Evolutionary conservation across 2,797 vertebrate genomes (phyloP), one percentile per base, ranked within the genome.

Genomic region (Chaenodraco wilsoni): DNA sequence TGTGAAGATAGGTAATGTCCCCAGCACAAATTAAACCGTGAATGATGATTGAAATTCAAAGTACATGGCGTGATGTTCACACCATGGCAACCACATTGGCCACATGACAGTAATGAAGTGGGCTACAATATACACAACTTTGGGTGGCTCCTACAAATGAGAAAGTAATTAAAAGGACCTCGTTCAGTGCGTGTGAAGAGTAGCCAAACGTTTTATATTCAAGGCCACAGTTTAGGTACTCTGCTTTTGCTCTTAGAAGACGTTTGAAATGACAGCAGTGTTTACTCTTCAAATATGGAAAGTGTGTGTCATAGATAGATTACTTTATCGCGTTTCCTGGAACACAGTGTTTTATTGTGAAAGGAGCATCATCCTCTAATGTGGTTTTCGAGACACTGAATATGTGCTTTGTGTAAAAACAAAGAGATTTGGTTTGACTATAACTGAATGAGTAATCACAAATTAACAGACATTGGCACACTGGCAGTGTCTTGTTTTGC

Each of bases 21-120:
- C 74, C 59, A 4, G 79, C 74, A 55, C 75, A 78, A 85, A 73
- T 74, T 71, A 76, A 69, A 72, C 77, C 57, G 65, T 67, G 82
- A 78, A 75, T 61, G 76, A 86, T 90, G 87, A 92, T 94, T 94
- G 85, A 90, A 89, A 93, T 93, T 89, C 90, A 79, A 87, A 88
- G 86, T 82, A 89, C 81, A 80, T 51, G 62, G 43, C 55, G 51
- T 88, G 86, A 91, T 91, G 88, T 87, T 72, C 86, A 88, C 79
- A 72, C 89, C 89, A 90, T 92, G 76, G 87, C 83, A 92, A 92
- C 92, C 78, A 80, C 84, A 74, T 76, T 79, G 88, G 83, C 83
- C 72, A 81, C 83, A 84, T 85, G 86, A 89, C 87, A 87, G 84
- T 89, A 90, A 89, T 86, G 84, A 91, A 91, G 87, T 87, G 88